These are phyloP conservation scores for Lithophane ornitopus DNA, from an alignment of 2,888 invertebrate species.

Conservation along the genomic window DNA sequence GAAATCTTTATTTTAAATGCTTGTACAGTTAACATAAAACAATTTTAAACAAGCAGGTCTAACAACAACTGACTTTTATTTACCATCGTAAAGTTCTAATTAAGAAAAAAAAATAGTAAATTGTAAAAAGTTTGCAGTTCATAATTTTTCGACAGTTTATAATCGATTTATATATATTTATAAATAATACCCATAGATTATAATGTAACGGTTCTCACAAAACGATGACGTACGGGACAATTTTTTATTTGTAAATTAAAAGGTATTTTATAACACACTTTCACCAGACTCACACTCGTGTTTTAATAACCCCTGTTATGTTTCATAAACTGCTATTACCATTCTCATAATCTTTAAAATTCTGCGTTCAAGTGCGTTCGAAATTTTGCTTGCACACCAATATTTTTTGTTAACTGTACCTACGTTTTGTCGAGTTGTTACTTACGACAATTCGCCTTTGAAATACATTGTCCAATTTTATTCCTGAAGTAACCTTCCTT, in stretches of 20 bases:
- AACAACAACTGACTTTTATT: neutral
- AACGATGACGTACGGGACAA: too few relatives aligned
- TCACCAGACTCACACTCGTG: neutral
- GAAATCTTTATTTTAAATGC: neutral
- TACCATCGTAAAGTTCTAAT: neutral
- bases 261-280: neutral
- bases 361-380: neutral
- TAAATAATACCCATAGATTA: too few relatives aligned
- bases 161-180: too few relatives aligned
- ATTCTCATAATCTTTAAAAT: neutral
- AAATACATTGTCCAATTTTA: conserved; percentile 64
- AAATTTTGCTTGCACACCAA: neutral
- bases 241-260: too few relatives aligned
- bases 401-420: neutral
- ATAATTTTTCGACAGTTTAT: too few relatives aligned
- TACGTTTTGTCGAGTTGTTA: conserved; percentile 8
- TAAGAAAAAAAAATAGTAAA: too few relatives aligned
- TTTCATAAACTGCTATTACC: too few relatives aligned
- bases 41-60: neutral
- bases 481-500: conserved; percentile 69
- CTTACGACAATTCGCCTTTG: conserved; percentile 64
- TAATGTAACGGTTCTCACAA: too few relatives aligned
- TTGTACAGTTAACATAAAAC: neutral
- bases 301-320: too few relatives aligned
- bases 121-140: too few relatives aligned